Percentiles rank a stretch among this genome's conserved stretches.
Conservation (phyloP, 2,113 vertebrate species). For the Xenopus laevis region DNA sequence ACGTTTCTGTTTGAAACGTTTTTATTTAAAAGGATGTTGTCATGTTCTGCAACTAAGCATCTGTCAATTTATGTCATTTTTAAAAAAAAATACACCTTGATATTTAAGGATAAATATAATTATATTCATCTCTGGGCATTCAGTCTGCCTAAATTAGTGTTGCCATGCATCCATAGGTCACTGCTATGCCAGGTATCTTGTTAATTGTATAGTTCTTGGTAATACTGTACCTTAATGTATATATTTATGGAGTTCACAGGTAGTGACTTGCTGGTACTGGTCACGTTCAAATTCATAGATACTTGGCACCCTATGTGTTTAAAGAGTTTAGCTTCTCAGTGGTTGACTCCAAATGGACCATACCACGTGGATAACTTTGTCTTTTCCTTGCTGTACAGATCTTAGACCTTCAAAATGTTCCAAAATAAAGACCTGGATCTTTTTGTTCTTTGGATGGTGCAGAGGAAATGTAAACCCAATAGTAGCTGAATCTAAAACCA, state of each 20-base stretch:
- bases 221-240: not conserved
- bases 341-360: no score
- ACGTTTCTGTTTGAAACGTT: slow-evolving; percentile 80
- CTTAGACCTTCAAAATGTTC: no score
- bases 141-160: not conserved
- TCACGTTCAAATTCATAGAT: not conserved
- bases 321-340: no score
- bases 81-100: slow-evolving; percentile 44
- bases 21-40: slow-evolving; percentile 61
- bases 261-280: slow-evolving; percentile 1
- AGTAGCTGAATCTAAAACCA: no score
- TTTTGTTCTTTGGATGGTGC: no score
- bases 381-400: no score
- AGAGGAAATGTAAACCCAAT: no score
- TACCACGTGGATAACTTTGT: no score
- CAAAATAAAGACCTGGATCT: no score
- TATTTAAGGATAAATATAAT: not conserved
- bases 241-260: not conserved
- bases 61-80: slow-evolving; percentile 55
- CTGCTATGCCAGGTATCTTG: not conserved
- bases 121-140: not conserved
- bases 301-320: no score
- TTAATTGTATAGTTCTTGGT: not conserved
- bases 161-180: not conserved
- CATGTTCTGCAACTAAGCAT: slow-evolving; percentile 64